Evolutionary conservation across 2,113 vertebrate genomes (phyloP), one percentile per base, ranked within the genome.

Genomic region (Cyprinodon brontotheroides): DNA sequence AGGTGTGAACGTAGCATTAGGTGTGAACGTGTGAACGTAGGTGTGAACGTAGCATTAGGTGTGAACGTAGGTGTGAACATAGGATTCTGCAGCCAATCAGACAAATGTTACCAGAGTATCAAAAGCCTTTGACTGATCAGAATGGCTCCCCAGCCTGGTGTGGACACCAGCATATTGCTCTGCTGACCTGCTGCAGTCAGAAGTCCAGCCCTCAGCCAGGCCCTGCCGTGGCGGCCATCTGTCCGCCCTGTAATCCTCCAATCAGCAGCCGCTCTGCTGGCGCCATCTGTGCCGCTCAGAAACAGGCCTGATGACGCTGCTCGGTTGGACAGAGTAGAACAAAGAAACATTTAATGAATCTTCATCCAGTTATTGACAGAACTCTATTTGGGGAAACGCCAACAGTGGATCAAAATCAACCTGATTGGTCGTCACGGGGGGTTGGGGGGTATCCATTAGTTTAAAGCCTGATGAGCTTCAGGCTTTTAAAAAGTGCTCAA

Each of bases 221-320:
- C 62, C 48, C 40, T 72, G 75, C 70, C 68, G 3, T 20, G 5
- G 1, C 77, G 14, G 74, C 89, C 89, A 91, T 88, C 89, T 91
- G 87, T 80, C 78, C 74, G 3, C 29, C 4, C 75, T 77, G 65
- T 89, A 89, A 88, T 91, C 80, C 80, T 88, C 78, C 73, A 74
- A 77, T 86, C 78, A 84, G 81, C 70, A 72, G 45, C 8, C 1
- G 67, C 77, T 74, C 74, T 64, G 71, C 41, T 72, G 71, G 78
- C 72, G 45, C 88, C 81, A 82, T 89, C 81, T 89, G 88, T 14
- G 71, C 68, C 11, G 20, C 74, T 63, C 74, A 71, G 53, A 47
- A 48, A 20, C 77, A 45, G 36, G 39, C 77, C 69, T 13, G 13
- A 38, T 17, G 12, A 37, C 4, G 14, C 4, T 38, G 13, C 4